Evolutionary conservation across 2,113 vertebrate genomes (phyloP).

Genomic region (Centropristis striata): DNA sequence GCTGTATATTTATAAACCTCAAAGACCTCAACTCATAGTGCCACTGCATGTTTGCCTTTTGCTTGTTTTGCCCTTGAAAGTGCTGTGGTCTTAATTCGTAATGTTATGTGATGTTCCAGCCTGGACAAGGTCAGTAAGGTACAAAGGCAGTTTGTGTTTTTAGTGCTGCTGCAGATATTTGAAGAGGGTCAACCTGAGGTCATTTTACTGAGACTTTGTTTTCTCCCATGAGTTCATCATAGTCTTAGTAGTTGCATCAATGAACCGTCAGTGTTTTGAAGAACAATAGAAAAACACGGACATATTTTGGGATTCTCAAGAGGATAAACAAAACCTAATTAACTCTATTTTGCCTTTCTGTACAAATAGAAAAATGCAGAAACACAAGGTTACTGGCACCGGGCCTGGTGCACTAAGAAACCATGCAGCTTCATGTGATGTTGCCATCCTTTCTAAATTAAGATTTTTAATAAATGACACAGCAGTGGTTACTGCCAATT

Average conservation of each 20-base stretch:
- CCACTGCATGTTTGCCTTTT: slow-evolving; percentile 31
- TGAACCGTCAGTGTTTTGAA: not conserved
- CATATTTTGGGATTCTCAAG: not conserved
- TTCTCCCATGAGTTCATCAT: slow-evolving; percentile 6
- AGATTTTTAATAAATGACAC: not conserved
- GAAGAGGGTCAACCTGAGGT: not conserved
- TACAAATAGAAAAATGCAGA: not conserved
- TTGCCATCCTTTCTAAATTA: too few relatives aligned
- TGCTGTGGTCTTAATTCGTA: slow-evolving; percentile 47
- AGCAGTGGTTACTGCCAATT: not conserved
- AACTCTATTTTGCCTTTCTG: not conserved
- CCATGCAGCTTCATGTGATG: not conserved
- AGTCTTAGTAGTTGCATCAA: not conserved
- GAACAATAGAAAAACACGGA: not conserved
- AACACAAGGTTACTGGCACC: not conserved
- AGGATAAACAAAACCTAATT: slow-evolving; percentile 6
- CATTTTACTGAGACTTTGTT: slow-evolving; percentile 9
- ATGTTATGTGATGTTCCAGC: slow-evolving; percentile 33
- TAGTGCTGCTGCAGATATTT: slow-evolving; percentile 40
- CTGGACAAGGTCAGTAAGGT: slow-evolving; percentile 36
- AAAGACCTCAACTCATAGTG: slow-evolving; percentile 5
- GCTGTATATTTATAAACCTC: slow-evolving; percentile 61
- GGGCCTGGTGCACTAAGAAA: not conserved
- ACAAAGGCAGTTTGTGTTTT: slow-evolving; percentile 19
- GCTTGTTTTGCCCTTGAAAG: slow-evolving; percentile 62